Conservation (phyloP, 2,888 invertebrate species). For the Coenonympha arcania region DNA sequence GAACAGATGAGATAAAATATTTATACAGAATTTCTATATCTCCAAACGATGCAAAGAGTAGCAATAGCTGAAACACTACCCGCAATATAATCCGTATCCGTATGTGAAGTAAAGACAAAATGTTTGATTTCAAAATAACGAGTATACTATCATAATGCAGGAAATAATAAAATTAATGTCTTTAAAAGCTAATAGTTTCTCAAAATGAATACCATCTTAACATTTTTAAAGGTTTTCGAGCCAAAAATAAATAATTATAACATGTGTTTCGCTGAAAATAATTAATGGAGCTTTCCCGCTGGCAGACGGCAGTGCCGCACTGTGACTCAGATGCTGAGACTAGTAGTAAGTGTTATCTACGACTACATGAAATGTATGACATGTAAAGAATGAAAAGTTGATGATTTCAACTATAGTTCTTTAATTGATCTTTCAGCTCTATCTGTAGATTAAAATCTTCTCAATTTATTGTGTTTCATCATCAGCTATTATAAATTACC, state of each 20-base stretch:
- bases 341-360: neutral
- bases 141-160: neutral
- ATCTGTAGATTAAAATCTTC: too few relatives aligned
- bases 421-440: too few relatives aligned
- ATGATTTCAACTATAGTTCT: too few relatives aligned
- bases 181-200: neutral
- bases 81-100: too few relatives aligned
- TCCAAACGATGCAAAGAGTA: too few relatives aligned
- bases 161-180: neutral
- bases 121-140: neutral
- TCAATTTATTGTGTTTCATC: too few relatives aligned
- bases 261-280: constrained; percentile 17
- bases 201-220: constrained; percentile 5
- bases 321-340: constrained; percentile 3
- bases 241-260: constrained; percentile 20
- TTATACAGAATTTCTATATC: too few relatives aligned
- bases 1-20: too few relatives aligned
- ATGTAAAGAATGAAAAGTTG: too few relatives aligned
- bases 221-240: constrained; percentile 10
- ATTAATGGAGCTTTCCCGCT: constrained; percentile 21
- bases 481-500: too few relatives aligned
- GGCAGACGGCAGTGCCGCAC: constrained; percentile 9
- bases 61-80: too few relatives aligned
- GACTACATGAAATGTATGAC: neutral
- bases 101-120: too few relatives aligned